Evolutionary conservation across 2,888 invertebrate species (phyloP).

Genomic region (Synanthedon vespiformis): DNA sequence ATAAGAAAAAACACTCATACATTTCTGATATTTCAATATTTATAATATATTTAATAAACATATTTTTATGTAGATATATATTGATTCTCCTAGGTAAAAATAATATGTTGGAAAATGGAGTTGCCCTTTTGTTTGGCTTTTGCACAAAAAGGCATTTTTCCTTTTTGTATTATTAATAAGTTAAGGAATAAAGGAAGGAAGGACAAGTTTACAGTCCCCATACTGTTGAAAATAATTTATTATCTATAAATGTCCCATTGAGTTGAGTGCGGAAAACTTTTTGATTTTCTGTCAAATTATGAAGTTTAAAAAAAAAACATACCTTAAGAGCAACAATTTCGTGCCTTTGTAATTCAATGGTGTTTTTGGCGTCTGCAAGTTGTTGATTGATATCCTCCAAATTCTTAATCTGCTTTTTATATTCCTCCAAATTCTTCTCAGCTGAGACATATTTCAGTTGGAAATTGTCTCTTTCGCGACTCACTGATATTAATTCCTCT

Average conservation of each 20-base stretch:
- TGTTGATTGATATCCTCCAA: slow-evolving; percentile 64
- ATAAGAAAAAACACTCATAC: neutral
- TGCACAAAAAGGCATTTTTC: too few relatives aligned
- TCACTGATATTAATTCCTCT: slow-evolving; percentile 56
- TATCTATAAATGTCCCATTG: too few relatives aligned
- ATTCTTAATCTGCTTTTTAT: slow-evolving; percentile 66
- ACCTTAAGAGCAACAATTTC: slow-evolving; percentile 56
- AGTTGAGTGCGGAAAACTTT: too few relatives aligned
- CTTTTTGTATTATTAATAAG: too few relatives aligned
- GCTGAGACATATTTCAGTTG: slow-evolving; percentile 61
- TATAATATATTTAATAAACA: neutral
- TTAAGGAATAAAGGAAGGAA: too few relatives aligned
- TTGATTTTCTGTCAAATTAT: too few relatives aligned
- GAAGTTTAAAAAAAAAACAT: slow-evolving; percentile 6
- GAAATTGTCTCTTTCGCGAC: slow-evolving; percentile 54
- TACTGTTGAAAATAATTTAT: too few relatives aligned
- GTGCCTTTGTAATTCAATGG: slow-evolving; percentile 54
- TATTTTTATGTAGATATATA: too few relatives aligned
- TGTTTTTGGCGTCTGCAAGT: slow-evolving; percentile 45
- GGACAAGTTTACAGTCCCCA: too few relatives aligned
- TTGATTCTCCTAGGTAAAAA: too few relatives aligned
- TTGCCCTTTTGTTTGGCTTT: too few relatives aligned
- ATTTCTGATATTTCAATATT: neutral
- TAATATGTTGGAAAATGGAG: too few relatives aligned
- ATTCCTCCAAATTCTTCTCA: slow-evolving; percentile 65